Evolutionary conservation across 35 echinoderm and acorn worm species (phyloP), one percentile per base, ranked within the genome.

Genomic region (Lytechinus variegatus): DNA sequence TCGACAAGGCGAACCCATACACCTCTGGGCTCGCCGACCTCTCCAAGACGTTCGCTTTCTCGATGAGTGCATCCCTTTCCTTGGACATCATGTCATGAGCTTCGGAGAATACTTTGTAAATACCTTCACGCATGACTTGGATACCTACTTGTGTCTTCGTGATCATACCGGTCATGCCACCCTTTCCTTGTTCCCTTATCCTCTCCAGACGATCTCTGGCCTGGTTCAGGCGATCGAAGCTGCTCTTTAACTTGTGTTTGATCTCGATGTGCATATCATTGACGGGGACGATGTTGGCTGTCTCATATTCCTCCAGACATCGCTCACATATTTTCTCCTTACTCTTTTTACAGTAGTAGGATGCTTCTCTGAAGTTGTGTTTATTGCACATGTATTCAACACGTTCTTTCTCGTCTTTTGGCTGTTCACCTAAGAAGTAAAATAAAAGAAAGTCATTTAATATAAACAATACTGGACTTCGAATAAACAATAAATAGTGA

Each of bases 101-200:
- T 54, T 90, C 88, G 52, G 88, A 90, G 88, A 90, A 90, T 12
- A 54, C 88, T 90, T 90, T 90, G 52, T 90, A 90, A 21, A 90
- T 90, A 8, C 88, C 88, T 90, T 90, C 88, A 13, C 52, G 28
- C 88, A 90, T 90, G 11, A 90, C 88, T 21, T 90, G 88, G 52
- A 90, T 90, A 13, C 88, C 88, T 7, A 90, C 88, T n/a, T 90
- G 88, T 52, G 88, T 90, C 29, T 44, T 54, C 28, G 88, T 90
- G 28, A 90, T 52, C 52, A 90, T 90, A 90, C 88, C 88, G 16
- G 10, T 90, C 88, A 90, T 54, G 66, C 66, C 66, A 16, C 66
- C 66, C 14, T 79, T 79, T 21, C n/a, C 52, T 3, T 44, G 10
- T 0, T 52, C 88, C 88, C 28, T 44, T 0, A 90, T 52, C 88